Conservation (phyloP, 2,888 invertebrate genomes). For the Tachina grossa region DNA sequence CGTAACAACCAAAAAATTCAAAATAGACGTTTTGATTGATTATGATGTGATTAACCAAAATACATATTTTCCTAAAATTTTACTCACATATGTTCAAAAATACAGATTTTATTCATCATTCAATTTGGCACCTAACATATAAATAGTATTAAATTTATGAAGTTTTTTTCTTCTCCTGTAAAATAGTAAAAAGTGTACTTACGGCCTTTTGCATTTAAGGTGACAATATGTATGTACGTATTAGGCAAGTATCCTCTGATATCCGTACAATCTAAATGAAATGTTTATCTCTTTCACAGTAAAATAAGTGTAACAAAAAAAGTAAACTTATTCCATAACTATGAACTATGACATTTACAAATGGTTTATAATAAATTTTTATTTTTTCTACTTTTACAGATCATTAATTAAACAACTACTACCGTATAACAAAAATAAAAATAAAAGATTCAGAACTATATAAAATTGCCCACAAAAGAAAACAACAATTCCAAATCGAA, state of each 20-base stretch:
- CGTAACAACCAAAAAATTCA: too few species aligned
- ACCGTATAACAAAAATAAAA: slow-evolving; percentile 27
- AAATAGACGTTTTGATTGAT: too few species aligned
- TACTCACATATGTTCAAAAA: too few species aligned
- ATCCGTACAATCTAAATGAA: background rate
- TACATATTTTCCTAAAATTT: too few species aligned
- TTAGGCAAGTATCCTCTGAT: background rate
- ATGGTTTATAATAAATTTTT: slow-evolving; percentile 23
- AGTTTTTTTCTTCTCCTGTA: too few species aligned
- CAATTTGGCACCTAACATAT: too few species aligned
- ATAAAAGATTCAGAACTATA: background rate
- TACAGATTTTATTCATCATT: too few species aligned
- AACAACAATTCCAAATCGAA: slow-evolving; percentile 55
- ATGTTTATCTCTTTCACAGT: background rate
- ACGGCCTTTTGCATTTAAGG: too few species aligned
- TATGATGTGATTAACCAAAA: too few species aligned
- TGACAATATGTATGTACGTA: too few species aligned
- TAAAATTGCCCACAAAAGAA: slow-evolving; percentile 30
- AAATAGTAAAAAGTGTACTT: too few species aligned
- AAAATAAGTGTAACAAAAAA: background rate
- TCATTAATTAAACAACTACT: slow-evolving; percentile 58
- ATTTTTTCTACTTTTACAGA: slow-evolving; percentile 57
- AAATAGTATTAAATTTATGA: too few species aligned
- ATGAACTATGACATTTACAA: slow-evolving; percentile 48
- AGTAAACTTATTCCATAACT: slow-evolving; percentile 2